phyloP scores from a whole-genome alignment of 92 coral and sea anemone genomes.

The Bergia puertoricense region DNA sequence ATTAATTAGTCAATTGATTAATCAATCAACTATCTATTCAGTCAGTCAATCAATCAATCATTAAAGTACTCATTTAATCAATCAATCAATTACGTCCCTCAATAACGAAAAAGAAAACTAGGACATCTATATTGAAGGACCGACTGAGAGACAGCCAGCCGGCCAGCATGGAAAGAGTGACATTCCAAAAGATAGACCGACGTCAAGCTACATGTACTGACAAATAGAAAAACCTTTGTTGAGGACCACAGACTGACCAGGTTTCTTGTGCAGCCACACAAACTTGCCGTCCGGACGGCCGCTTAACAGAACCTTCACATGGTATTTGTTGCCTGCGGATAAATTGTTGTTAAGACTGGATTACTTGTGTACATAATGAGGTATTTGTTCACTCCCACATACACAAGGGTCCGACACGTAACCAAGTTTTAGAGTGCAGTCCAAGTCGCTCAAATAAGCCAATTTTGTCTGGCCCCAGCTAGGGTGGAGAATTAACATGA shows the following conservation, averaged over 20 bases:
- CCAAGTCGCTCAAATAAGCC: too few relatives aligned
- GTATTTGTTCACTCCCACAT: too few relatives aligned
- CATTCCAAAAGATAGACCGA: background rate
- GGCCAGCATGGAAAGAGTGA: background rate
- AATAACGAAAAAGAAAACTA: background rate
- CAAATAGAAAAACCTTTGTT: background rate
- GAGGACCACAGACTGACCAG: background rate
- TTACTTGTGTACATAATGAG: too few relatives aligned
- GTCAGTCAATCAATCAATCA: background rate
- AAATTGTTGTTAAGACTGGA: background rate
- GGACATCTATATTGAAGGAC: background rate
- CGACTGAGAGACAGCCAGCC: background rate
- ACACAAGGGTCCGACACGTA: too few relatives aligned
- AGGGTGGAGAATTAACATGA: too few relatives aligned
- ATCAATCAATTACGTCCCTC: background rate
- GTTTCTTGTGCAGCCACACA: constrained; percentile 12
- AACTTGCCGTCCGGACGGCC: background rate
- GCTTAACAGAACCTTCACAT: background rate
- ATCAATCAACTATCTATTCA: background rate
- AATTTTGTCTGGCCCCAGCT: too few relatives aligned
- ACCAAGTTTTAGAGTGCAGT: too few relatives aligned
- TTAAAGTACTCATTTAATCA: background rate
- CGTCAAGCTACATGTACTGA: background rate
- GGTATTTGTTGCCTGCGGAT: constrained; percentile 10
- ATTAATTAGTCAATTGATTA: background rate